Evolutionary conservation across 1,140 invertebrate genomes (phyloP).

Genomic region (Drosophila busckii): DNA sequence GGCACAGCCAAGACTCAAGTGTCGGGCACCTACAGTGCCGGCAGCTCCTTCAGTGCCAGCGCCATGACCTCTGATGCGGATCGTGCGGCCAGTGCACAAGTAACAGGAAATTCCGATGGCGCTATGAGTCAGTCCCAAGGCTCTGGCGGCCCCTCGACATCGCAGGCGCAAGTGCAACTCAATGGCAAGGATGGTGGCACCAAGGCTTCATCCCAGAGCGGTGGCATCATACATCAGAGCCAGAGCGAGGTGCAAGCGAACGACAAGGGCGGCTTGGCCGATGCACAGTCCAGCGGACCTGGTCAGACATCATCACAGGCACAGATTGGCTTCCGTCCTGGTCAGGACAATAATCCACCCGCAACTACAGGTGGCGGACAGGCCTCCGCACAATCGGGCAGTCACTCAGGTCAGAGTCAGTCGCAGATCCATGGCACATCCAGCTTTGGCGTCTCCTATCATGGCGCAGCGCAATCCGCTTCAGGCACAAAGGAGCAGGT

Average conservation of each 20-base stretch:
- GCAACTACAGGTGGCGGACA: conserved; percentile 85
- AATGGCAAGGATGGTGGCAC: conserved; percentile 86
- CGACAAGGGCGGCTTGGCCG: conserved; percentile 88
- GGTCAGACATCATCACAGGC: conserved; percentile 91
- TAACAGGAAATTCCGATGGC: conserved; percentile 86
- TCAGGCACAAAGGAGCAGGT: conserved; percentile 83
- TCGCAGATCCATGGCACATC: conserved; percentile 83
- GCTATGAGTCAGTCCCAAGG: conserved; percentile 87
- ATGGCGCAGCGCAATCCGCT: conserved; percentile 88
- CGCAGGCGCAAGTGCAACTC: conserved; percentile 87
- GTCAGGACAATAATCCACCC: conserved; percentile 80
- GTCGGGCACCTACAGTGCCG: conserved; percentile 86
- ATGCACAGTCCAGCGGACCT: conserved; percentile 89
- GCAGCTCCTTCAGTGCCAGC: conserved; percentile 88
- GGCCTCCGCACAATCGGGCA: conserved; percentile 87
- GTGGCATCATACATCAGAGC: conserved; percentile 85
- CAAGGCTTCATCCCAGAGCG: conserved; percentile 86
- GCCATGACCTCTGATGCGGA: conserved; percentile 87
- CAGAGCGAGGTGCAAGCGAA: conserved; percentile 81
- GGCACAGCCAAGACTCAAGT: conserved; percentile 89
- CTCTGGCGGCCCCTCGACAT: conserved; percentile 85
- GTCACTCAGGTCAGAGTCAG: conserved; percentile 86
- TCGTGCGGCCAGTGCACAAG: conserved; percentile 85
- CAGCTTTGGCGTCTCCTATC: conserved; percentile 88
- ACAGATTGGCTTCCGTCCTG: conserved; percentile 90